phyloP scores from a whole-genome alignment of 2,797 vertebrate genomes.

The Hylomyscus alleni region DNA sequence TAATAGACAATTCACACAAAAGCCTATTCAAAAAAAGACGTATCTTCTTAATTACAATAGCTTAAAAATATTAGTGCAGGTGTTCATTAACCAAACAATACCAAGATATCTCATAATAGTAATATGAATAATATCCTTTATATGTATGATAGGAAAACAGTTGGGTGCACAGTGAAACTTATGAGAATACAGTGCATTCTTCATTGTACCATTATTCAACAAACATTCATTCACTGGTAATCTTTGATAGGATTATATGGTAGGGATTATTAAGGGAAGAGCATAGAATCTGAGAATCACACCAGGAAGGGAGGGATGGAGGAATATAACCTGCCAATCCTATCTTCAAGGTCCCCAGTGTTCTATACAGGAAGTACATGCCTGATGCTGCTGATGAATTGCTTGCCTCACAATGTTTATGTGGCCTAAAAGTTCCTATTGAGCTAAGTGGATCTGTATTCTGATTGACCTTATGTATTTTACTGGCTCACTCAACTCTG shows the following conservation, averaged over 20 bases:
- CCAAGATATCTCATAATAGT: background rate
- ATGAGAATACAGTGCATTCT: background rate
- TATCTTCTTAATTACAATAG: background rate
- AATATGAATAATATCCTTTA: background rate
- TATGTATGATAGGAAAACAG: background rate
- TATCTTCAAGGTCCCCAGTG: background rate
- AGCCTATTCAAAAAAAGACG: background rate
- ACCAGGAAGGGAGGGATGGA: background rate
- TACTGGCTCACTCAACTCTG: background rate
- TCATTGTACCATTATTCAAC: background rate
- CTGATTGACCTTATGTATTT: background rate
- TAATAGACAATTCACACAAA: background rate
- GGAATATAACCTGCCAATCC: background rate
- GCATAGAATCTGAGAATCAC: background rate
- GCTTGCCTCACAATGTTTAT: slow-evolving; percentile 25
- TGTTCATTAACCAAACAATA: slow-evolving; percentile 5
- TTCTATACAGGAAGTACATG: background rate
- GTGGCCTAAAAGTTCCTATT: slow-evolving; percentile 27
- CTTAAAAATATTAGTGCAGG: background rate
- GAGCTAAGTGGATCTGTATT: slow-evolving; percentile 3
- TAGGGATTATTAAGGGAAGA: background rate
- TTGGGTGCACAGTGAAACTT: background rate
- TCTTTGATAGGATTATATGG: background rate
- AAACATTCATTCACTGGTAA: background rate
- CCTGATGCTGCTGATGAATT: background rate